A percentile compares a stretch with the other conserved stretches of the same genome.
These are phyloP conservation scores for Trichogramma evanescens DNA, from an alignment of 2,888 invertebrate genomes.

Conservation along the genomic window DNA sequence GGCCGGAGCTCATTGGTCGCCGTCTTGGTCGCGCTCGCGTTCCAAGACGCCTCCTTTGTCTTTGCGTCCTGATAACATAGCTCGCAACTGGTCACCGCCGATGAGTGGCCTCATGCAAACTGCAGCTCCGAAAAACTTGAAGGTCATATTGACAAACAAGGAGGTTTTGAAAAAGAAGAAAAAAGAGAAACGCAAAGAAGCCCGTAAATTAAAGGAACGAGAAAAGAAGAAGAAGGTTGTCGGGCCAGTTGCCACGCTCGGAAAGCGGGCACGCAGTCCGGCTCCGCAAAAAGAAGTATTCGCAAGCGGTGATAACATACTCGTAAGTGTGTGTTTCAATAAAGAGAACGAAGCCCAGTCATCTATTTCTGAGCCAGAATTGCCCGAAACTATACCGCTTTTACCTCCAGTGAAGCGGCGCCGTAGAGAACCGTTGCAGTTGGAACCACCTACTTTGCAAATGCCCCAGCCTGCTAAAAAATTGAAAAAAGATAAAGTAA, in stretches of 20 bases:
- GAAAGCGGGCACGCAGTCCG: slow-evolving; percentile 49
- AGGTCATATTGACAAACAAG: slow-evolving; percentile 57
- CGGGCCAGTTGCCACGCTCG: no score
- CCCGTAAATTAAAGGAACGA: slow-evolving; percentile 36
- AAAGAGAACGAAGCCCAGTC: slow-evolving; percentile 48
- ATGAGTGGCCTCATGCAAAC: slow-evolving; percentile 41
- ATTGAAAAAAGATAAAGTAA: slow-evolving; percentile 44
- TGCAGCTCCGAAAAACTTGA: slow-evolving; percentile 51
- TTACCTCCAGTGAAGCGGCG: slow-evolving; percentile 46
- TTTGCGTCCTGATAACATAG: neutral
- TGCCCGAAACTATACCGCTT: slow-evolving; percentile 40
- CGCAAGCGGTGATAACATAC: slow-evolving; percentile 86
- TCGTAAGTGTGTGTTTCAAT: slow-evolving; percentile 87
- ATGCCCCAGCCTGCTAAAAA: slow-evolving; percentile 40
- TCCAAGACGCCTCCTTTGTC: slow-evolving; percentile 45
- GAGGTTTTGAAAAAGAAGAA: slow-evolving; percentile 48
- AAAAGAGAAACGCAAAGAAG: slow-evolving; percentile 39
- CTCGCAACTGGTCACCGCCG: slow-evolving; percentile 57
- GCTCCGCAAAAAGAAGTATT: slow-evolving; percentile 83
- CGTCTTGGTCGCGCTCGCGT: slow-evolving; percentile 57
- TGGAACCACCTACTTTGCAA: slow-evolving; percentile 29
- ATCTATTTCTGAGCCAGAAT: slow-evolving; percentile 30
- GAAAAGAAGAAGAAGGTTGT: slow-evolving; percentile 44
- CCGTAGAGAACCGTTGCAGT: slow-evolving; percentile 41
- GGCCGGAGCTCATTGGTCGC: slow-evolving; percentile 47